Percentiles rank a stretch among this genome's conserved stretches.
phyloP scores from a whole-genome alignment of 2,888 invertebrate genomes.

The Himalopsyche japonica region DNA sequence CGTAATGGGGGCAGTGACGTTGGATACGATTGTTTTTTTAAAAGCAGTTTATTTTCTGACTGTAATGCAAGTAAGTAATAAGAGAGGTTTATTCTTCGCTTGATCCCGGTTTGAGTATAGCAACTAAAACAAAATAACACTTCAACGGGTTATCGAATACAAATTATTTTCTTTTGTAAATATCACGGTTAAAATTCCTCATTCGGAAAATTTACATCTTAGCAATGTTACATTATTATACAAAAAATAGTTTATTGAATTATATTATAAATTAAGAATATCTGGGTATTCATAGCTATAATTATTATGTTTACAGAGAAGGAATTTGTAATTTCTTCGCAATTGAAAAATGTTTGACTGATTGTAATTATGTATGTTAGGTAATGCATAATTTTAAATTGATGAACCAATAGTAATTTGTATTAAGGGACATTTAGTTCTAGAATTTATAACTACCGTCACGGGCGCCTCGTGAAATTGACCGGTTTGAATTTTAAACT shows the following conservation, averaged over 20 bases:
- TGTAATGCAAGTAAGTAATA: too few relatives aligned
- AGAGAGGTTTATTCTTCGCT: not conserved
- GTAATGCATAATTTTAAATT: slow-evolving; percentile 5
- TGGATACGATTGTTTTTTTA: too few relatives aligned
- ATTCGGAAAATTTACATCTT: too few relatives aligned
- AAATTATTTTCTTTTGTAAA: slow-evolving; percentile 22
- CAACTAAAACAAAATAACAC: not conserved
- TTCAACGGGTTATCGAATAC: slow-evolving; percentile 6
- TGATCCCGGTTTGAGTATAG: not conserved
- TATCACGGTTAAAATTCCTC: not conserved
- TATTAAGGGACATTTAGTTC: not conserved
- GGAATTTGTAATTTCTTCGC: not conserved
- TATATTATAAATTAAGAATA: too few relatives aligned
- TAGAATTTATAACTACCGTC: not conserved
- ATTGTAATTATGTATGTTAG: slow-evolving; percentile 12
- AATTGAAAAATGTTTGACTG: slow-evolving; percentile 5
- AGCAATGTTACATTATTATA: too few relatives aligned
- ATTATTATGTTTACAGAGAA: not conserved
- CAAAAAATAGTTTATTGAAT: too few relatives aligned
- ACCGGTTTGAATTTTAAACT: not conserved
- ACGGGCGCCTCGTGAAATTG: not conserved
- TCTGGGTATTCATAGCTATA: not conserved
- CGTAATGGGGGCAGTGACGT: too few relatives aligned
- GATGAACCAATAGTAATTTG: not conserved
- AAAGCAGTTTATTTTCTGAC: too few relatives aligned